phyloP scores from a whole-genome alignment of 2,113 vertebrate species.

The Pachypanchax playfairii region DNA sequence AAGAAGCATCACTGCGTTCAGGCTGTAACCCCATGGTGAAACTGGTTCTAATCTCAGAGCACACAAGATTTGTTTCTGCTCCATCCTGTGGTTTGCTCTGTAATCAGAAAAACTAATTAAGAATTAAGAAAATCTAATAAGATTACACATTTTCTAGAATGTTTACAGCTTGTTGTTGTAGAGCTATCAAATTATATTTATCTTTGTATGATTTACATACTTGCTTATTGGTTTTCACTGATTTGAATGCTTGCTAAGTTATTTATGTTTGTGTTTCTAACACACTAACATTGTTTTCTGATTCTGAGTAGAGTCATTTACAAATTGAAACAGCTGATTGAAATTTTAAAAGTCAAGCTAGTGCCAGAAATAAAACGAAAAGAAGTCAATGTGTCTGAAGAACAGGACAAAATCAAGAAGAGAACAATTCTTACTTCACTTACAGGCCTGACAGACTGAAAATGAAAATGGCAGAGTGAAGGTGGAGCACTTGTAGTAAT shows the following conservation, averaged over 20 bases:
- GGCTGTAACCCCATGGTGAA: conserved; percentile 4
- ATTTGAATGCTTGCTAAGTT: no score
- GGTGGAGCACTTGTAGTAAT: not conserved
- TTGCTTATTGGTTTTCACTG: not conserved
- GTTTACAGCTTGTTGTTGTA: no score
- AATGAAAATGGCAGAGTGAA: not conserved
- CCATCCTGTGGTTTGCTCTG: not conserved
- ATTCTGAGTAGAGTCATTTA: no score
- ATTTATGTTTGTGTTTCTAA: no score
- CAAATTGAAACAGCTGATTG: no score
- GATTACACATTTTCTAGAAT: not conserved
- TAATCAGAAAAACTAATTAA: conserved; percentile 1
- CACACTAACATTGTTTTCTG: no score
- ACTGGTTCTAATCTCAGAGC: conserved; percentile 18
- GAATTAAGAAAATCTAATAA: not conserved
- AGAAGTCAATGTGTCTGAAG: no score
- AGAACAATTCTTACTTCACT: not conserved
- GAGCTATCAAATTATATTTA: not conserved
- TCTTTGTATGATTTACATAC: not conserved
- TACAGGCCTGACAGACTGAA: not conserved
- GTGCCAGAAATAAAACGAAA: no score
- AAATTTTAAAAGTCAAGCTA: no score
- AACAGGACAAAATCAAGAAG: no score
- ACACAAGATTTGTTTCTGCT: conserved; percentile 4
- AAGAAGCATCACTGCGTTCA: conserved; percentile 16